Conservation (phyloP, 2,888 invertebrate genomes). For the Saturnia japonica region DNA sequence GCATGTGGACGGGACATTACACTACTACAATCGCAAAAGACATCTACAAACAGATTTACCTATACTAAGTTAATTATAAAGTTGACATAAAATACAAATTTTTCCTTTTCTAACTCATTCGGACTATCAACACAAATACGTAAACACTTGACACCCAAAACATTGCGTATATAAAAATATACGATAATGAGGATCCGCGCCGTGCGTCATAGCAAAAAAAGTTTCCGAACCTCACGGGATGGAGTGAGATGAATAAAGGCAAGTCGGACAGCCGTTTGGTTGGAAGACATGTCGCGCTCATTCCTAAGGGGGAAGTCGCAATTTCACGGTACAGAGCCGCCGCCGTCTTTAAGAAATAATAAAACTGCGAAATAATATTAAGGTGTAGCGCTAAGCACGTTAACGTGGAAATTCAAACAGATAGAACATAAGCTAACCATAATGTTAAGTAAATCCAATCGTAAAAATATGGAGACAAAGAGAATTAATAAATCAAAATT, state of each 20-base stretch:
- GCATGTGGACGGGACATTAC: too few species aligned
- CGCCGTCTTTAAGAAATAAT: background rate
- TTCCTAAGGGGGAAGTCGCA: slow-evolving; percentile 16
- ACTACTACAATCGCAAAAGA: too few species aligned
- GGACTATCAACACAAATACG: background rate
- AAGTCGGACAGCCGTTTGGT: slow-evolving; percentile 17
- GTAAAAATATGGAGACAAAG: too few species aligned
- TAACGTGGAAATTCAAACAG: background rate
- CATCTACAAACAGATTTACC: too few species aligned
- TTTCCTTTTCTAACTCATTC: background rate
- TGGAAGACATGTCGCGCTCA: slow-evolving; percentile 15
- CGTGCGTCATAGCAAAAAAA: too few species aligned
- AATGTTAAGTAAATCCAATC: background rate
- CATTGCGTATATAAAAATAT: background rate
- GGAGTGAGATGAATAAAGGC: slow-evolving; percentile 21
- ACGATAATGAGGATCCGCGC: background rate
- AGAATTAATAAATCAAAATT: too few species aligned
- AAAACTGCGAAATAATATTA: slow-evolving; percentile 5
- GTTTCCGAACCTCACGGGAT: slow-evolving; percentile 13
- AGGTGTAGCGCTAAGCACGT: background rate
- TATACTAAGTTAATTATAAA: too few species aligned
- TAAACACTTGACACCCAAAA: background rate
- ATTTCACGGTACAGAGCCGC: slow-evolving; percentile 20
- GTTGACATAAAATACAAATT: too few species aligned
- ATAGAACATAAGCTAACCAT: background rate